A percentile compares a stretch with the other conserved stretches of the same genome.
Conservation (phyloP, 1,140 invertebrate genomes). For the Leucophenga varia region DNA sequence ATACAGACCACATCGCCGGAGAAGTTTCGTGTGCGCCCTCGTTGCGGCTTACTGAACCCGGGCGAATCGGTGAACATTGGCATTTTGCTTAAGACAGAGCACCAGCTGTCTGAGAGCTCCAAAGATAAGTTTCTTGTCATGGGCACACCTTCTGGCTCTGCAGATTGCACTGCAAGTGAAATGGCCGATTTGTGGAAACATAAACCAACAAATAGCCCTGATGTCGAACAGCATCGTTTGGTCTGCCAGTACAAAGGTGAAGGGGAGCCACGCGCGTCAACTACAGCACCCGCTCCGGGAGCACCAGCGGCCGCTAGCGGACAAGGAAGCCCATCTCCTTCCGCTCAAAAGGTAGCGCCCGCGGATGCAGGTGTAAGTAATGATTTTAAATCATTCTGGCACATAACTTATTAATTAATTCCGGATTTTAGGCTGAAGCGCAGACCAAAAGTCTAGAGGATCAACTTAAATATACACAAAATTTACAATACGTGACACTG, state of each 20-base stretch:
- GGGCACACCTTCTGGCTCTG: conserved; percentile 18
- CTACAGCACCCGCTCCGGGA: too few relatives aligned
- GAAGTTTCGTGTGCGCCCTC: conserved; percentile 87
- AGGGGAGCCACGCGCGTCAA: neutral
- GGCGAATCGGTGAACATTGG: conserved; percentile 47
- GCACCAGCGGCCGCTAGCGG: neutral
- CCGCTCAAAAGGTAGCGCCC: neutral
- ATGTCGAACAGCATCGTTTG: conserved; percentile 45
- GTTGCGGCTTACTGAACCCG: conserved; percentile 70
- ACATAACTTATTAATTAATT: neutral
- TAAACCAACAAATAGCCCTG: conserved; percentile 12
- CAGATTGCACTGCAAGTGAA: conserved; percentile 12
- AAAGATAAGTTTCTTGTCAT: conserved; percentile 54
- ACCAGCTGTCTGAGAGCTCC: conserved; percentile 22
- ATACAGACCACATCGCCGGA: conserved; percentile 66
- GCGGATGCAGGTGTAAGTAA: conserved; percentile 4
- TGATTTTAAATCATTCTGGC: neutral
- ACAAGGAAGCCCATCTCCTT: too few relatives aligned
- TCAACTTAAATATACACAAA: conserved; percentile 27
- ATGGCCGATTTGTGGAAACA: conserved; percentile 35
- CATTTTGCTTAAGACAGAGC: conserved; percentile 42
- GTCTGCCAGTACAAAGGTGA: conserved; percentile 21
- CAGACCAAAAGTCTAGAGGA: conserved; percentile 11
- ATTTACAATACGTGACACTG: conserved; percentile 28
- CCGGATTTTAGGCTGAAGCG: too few relatives aligned